A percentile compares a stretch with the other conserved stretches of the same genome.
Evolutionary conservation across 2,113 vertebrate species (phyloP).

Genomic region (Bufo gargarizans): DNA sequence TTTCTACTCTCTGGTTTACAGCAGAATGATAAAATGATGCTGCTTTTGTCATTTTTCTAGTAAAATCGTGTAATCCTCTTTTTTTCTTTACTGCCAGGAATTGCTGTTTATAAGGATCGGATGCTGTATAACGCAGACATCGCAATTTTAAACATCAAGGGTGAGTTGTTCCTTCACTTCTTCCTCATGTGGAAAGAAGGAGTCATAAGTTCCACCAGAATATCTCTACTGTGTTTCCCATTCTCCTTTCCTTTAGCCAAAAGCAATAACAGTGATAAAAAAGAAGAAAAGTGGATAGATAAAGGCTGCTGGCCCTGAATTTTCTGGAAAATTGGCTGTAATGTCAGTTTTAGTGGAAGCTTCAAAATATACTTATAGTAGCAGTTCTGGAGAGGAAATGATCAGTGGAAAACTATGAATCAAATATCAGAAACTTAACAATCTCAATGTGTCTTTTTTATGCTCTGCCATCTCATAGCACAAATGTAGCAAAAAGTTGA

Average conservation of each 20-base stretch:
- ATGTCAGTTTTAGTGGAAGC: background rate
- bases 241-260: slow-evolving; percentile 19
- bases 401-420: background rate
- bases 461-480: no score
- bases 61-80: background rate
- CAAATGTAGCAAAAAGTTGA: no score
- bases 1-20: slow-evolving; percentile 1
- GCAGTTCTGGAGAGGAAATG: background rate
- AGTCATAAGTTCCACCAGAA: slow-evolving; percentile 41
- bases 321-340: slow-evolving; percentile 37
- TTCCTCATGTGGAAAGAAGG: slow-evolving; percentile 32
- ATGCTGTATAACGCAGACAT: slow-evolving; percentile 28
- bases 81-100: slow-evolving; percentile 19
- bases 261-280: slow-evolving; percentile 32
- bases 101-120: slow-evolving; percentile 39
- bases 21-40: background rate
- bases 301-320: background rate
- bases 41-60: slow-evolving; percentile 15
- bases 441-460: background rate
- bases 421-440: background rate
- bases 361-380: background rate
- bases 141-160: slow-evolving; percentile 34
- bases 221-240: slow-evolving; percentile 1
- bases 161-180: slow-evolving; percentile 37
- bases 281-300: slow-evolving; percentile 30